Evolutionary conservation across 53 echinoderm and acorn worm genomes (phyloP).

Genomic region (Arbacia lixula): DNA sequence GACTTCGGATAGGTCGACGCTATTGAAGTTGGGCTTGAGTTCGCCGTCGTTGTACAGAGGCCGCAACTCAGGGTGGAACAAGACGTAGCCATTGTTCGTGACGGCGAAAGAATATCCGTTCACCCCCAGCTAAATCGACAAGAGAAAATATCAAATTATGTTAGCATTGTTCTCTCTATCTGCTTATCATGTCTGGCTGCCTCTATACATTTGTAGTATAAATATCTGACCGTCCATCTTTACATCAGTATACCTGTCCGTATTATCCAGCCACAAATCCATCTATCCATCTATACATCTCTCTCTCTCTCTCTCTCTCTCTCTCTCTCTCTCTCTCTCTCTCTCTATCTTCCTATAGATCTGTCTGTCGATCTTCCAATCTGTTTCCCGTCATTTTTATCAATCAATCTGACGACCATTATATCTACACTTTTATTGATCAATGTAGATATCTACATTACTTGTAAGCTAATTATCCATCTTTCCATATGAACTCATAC

Average conservation of each 20-base stretch:
- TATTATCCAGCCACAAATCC: too few relatives aligned
- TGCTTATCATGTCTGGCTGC: too few relatives aligned
- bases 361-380: not conserved
- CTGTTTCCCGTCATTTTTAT: not conserved
- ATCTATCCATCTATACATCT: not conserved
- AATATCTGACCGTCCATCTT: too few relatives aligned
- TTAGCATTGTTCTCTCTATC: too few relatives aligned
- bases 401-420: too few relatives aligned
- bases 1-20: conserved; percentile 87
- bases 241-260: too few relatives aligned
- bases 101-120: conserved; percentile 94
- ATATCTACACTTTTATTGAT: too few relatives aligned
- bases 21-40: conserved; percentile 84
- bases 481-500: too few relatives aligned
- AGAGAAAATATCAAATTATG: not conserved
- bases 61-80: conserved; percentile 85
- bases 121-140: conserved; percentile 75
- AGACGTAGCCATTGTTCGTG: conserved; percentile 96
- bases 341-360: not conserved
- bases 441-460: too few relatives aligned
- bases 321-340: not conserved
- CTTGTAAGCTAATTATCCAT: too few relatives aligned
- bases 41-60: conserved; percentile 53
- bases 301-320: not conserved
- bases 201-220: too few relatives aligned